Evolutionary conservation across 2,888 invertebrate genomes (phyloP), one percentile per base, ranked within the genome.

Genomic region (Drosophila rellima): DNA sequence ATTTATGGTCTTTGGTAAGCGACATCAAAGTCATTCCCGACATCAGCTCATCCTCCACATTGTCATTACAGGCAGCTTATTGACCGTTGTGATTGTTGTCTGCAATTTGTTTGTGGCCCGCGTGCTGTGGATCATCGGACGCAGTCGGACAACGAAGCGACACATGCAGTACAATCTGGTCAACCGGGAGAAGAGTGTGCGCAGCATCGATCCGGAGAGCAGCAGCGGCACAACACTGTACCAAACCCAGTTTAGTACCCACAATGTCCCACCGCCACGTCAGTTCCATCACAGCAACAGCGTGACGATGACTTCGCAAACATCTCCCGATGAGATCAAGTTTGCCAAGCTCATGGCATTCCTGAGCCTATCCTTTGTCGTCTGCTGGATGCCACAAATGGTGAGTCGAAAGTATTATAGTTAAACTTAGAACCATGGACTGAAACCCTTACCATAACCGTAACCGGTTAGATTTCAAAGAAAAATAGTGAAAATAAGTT

Each of bases 311-410:
- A 77, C 87, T 7, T 86, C 90, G 7, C 78, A 86, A 2, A 85
- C 92, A 37, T 91, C 97, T 0, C 95, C 95, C 1, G 97, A 97
- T 91, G 97, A 97, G 92, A 94, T 96, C 54, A 96, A 96, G 70
- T 97, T 97, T 92, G 96, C 97, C 79, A 94, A 96, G 82, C 94
- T 97, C 44, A 97, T 97, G 97, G 96, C 96, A 1, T 94, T 95
- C 54, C 94, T 97, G 42, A 96, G 97, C 74, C 94, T 97, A 74
- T 95, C 96, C 29, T 97, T 97, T 91, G 95, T 97, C 88, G 93
- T 96, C 44, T 97, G 97, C 92, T 97, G 97, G 97, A 94, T 96
- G 93, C 97, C 97, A 23, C 97, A 97, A 92, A 95, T 97, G 96
- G 97, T 97, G 90, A 94, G 93, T 5, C 10, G 5, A 11, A 10